Evolutionary conservation across 92 coral and sea anemone species (phyloP), one percentile per base, ranked within the genome.

Genomic region (Heliopora coerulea): DNA sequence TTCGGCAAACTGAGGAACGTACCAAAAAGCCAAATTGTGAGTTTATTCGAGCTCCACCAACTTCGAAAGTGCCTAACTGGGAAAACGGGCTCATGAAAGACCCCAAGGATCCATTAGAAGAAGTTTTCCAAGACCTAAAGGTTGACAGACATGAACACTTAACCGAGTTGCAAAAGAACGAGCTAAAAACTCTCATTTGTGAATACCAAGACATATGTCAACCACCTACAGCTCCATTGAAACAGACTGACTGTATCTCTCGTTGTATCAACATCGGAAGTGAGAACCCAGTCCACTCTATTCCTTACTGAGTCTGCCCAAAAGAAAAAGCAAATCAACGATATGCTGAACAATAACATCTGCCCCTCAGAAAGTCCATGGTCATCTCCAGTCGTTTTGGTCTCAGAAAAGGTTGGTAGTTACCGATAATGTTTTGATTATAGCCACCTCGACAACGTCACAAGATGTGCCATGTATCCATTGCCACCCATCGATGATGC

Each of bases 211-310:
- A 34, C 68, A 9, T 61, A 30, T 29, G 28, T 23, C 48, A 61
- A 61, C 41, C 46, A 1, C 21, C 68, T 20, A 61, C 41, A 12
- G 11, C 1, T 10, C 42, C 42, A 25, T 42, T 61, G 0, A 8
- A 29, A 31, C 68, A 61, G 10, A 61, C 68, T 3, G 68, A 61
- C 19, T 61, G 48, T 34, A 42, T 29, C 40, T 42, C 33, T 42
- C 82, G 69, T 13, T 62, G 34, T 31, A 56, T 72, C 24, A 54
- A 70, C 56, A 78, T 75, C 32, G 87, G 83, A 49, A 72, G 72
- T 41, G 87, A 73, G 31, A 15, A 79, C 19, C 83, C 83, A 27
- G 57, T 56, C 63, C 63, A 78, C 63, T 78, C 64, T 50, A 11
- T 37, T 4, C 80, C 80, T 3, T 83, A 78, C 56, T 63, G 87